These are phyloP conservation scores for Antheraea mylitta DNA, from an alignment of 1,140 invertebrate genomes.

Conservation along the genomic window DNA sequence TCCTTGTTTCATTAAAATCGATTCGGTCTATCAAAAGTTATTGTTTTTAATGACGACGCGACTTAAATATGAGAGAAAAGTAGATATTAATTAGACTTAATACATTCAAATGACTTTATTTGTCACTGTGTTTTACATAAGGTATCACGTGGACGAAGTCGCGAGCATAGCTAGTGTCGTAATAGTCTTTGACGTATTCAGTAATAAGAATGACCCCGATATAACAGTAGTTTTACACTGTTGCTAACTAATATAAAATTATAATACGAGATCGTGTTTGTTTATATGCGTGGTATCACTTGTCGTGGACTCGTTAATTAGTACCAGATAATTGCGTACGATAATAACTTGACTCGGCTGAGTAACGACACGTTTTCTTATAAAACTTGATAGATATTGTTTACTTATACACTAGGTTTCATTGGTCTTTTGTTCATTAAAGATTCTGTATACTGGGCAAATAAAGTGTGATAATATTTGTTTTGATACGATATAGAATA, in stretches of 20 bases:
- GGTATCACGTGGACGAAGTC: too few species aligned
- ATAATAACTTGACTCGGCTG: slow-evolving; percentile 1
- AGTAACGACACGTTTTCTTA: slow-evolving; percentile 4
- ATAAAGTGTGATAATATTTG: too few species aligned
- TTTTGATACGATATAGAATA: too few species aligned
- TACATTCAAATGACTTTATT: too few species aligned
- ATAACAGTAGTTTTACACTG: not conserved
- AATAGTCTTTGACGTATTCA: too few species aligned
- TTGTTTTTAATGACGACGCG: too few species aligned
- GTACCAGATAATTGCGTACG: slow-evolving; percentile 8
- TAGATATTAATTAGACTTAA: too few species aligned
- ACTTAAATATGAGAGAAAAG: too few species aligned
- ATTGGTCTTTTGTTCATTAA: not conserved
- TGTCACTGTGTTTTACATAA: too few species aligned
- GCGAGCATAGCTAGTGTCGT: too few species aligned
- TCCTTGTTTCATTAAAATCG: too few species aligned
- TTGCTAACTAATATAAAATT: slow-evolving; percentile 4
- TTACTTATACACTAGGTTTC: not conserved
- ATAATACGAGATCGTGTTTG: slow-evolving; percentile 9
- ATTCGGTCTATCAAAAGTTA: too few species aligned
- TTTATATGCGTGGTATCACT: slow-evolving; percentile 2
- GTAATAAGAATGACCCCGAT: not conserved
- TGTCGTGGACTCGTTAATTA: slow-evolving; percentile 17
- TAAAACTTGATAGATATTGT: not conserved
- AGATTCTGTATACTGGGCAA: not conserved